Base-by-base conservation (phyloP, 2,888 invertebrate genomes). In the Cinara cedri region DNA sequence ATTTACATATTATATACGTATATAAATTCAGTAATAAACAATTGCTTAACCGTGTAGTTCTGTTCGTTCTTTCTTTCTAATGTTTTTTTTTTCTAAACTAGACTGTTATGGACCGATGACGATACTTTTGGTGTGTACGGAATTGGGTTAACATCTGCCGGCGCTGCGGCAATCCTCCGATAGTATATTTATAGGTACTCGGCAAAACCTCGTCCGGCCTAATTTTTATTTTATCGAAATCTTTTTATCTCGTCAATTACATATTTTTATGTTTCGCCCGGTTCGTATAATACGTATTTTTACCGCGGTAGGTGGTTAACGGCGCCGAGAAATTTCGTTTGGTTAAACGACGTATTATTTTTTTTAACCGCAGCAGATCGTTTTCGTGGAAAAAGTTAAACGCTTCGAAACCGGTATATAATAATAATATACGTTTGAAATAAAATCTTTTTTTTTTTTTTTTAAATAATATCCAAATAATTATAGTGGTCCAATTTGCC, bases 121-220 rank as follows among this genome's bases (percentile, higher is more conserved):
- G 34, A 34, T 34, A 3, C 34, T 34, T 34, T 6, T 34, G 3
- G 6, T 4, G 34, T 34, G 6, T 34, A 34, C 62, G 34, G 10
- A 72, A 72, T 49, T 13, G 49, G 49, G 60, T 62, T 24, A 49
- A 34, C 34, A 19, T 72, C 26, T 62, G 42, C 55, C 19, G 10
- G 6, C 11, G 19, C 55, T 19, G 10, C 13, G n/a, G 13, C 34
- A 62, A 62, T 62, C 19, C 16, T n/a, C n/a, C n/a, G n/a, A n/a
- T n/a, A 49, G 49, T 34, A 14, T 44, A 6, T 34, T n/a, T 34
- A 34, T 34, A 34, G 34, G 34, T 34, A 4, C 19, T 34, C 6
- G 3, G 34, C 26, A 1, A 24, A 60, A 2, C n/a, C 3, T 8
- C 10, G 57, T 57, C 71, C 57, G 57, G 24, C 34, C 19, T 51